Evolutionary conservation across 2,797 vertebrate species (phyloP).

Genomic region (Acanthornis magna): DNA sequence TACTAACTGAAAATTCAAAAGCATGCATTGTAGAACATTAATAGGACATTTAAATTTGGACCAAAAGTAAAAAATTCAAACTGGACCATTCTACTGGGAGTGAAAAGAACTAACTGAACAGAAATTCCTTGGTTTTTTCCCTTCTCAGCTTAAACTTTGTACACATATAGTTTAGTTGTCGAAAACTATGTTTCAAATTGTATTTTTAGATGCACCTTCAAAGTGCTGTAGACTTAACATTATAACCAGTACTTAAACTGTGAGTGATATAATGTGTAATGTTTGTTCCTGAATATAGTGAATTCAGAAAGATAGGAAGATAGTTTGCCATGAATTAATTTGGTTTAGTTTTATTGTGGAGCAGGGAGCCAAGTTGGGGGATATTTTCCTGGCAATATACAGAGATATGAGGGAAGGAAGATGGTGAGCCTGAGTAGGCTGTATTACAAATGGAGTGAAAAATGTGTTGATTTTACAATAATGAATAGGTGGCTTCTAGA

Average conservation of each 20-base stretch:
- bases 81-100: not conserved
- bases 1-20: not conserved
- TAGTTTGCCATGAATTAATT: not conserved
- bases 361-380: not conserved
- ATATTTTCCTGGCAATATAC: not conserved
- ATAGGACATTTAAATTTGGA: not conserved
- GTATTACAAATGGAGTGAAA: not conserved
- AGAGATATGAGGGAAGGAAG: not conserved
- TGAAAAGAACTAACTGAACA: not conserved
- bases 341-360: not conserved
- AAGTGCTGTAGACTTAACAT: not conserved
- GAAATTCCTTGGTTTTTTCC: not conserved
- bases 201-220: not conserved
- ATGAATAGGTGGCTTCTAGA: not conserved
- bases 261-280: not conserved
- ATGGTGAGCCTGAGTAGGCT: not conserved
- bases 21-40: not conserved
- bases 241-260: not conserved
- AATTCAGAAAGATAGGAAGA: not conserved
- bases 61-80: not conserved
- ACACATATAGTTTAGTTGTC: not conserved
- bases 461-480: not conserved
- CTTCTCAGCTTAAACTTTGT: not conserved
- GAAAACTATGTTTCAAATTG: not conserved
- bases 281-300: not conserved